Base-by-base conservation (phyloP, 2,797 vertebrate genomes). In the Rhynchotus rufescens region DNA sequence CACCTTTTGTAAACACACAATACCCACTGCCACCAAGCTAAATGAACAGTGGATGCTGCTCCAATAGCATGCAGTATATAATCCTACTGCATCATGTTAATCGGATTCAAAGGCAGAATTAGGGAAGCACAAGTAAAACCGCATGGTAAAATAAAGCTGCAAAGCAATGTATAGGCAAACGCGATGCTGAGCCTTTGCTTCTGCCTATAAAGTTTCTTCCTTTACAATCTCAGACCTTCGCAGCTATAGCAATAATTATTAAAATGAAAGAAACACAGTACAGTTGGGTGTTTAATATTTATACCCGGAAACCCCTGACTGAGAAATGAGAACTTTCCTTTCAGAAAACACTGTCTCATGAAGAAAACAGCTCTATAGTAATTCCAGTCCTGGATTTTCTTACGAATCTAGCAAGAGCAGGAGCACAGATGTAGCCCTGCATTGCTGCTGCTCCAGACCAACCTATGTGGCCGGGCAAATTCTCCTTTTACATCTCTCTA, bases 401-500 rank as follows among this genome's bases (percentile, higher is more conserved):
- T 66, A 65, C 10, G 42, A 76, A 88, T 52, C n/a, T 1, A 86
- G 22, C 34, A 61, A n/a, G 57, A 69, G 28, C n/a, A 73, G 1
- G 15, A 83, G 71, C 81, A 40, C 19, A 89, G 64, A 66, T 45
- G 47, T 83, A 90, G 86, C 64, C 64, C 77, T 34, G 47, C 19
- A 3, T 4, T 40, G 56, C 45, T 69, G 2, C 6, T 73, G 34
- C 79, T 85, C 40, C 52, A 22, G 59, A 62, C 32, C 85, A 88
- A 96, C 81, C 90, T 89, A 88, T 25, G 38, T 17, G 66, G 47
- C 81, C 80, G 22, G 75, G 75, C 8, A 2, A 42, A 16, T 82
- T 52, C 66, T 36, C 76, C 82, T 92, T 89, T 89, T 92, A 72
- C 57, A 34, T 83, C 90, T 80, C 90, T 90, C 87, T 62, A 42